A percentile compares a stretch with the other conserved stretches of the same genome.
Conservation (phyloP, 1,140 invertebrate species). For the Nomia melanderi region DNA sequence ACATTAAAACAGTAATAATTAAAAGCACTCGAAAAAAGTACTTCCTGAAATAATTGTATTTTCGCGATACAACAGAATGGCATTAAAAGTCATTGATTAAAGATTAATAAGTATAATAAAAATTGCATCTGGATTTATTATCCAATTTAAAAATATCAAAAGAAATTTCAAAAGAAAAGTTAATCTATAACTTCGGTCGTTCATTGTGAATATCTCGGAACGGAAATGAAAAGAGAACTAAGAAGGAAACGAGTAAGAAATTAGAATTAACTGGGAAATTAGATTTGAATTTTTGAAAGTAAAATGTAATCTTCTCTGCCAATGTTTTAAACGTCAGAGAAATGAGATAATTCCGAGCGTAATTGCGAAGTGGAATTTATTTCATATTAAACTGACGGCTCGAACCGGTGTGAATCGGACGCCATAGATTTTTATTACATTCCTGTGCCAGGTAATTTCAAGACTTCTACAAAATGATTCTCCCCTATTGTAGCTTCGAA, state of each 20-base stretch:
- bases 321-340: not conserved
- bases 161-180: too few relatives aligned
- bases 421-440: constrained; percentile 36
- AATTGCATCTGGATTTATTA: too few relatives aligned
- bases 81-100: too few relatives aligned
- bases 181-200: too few relatives aligned
- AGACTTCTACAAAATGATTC: constrained; percentile 25
- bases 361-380: constrained; percentile 18
- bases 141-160: too few relatives aligned
- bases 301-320: not conserved
- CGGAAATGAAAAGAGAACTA: not conserved
- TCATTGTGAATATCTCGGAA: too few relatives aligned
- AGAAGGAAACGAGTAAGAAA: not conserved
- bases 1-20: not conserved
- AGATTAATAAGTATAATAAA: too few relatives aligned
- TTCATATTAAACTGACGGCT: constrained; percentile 2
- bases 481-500: constrained; percentile 20
- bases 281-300: not conserved
- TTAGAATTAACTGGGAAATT: not conserved
- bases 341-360: constrained; percentile 6
- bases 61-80: too few relatives aligned
- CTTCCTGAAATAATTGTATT: too few relatives aligned
- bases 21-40: too few relatives aligned
- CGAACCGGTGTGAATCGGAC: not conserved
- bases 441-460: not conserved